Conservation (phyloP, 2,888 invertebrate genomes). For the Drosophila paramelanica region DNA sequence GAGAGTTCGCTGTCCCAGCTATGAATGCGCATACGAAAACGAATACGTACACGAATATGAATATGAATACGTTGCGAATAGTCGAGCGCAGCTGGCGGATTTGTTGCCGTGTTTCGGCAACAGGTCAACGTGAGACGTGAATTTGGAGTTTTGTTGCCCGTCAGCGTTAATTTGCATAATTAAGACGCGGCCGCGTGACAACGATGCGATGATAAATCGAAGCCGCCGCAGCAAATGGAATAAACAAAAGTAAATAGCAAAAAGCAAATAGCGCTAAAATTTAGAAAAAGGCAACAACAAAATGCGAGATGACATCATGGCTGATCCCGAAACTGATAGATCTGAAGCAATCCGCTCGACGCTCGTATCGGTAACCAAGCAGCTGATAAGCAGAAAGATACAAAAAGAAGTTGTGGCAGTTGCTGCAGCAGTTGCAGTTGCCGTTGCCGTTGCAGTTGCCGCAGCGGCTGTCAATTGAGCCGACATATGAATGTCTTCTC, state of each 20-base stretch:
- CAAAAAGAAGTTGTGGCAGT: not conserved
- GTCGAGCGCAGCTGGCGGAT: slow-evolving; percentile 7
- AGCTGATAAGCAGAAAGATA: slow-evolving; percentile 30
- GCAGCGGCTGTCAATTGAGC: slow-evolving; percentile 37
- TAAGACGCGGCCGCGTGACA: slow-evolving; percentile 65
- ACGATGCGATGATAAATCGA: slow-evolving; percentile 69
- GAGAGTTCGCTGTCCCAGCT: slow-evolving; percentile 11
- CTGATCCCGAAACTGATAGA: slow-evolving; percentile 36
- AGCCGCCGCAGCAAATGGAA: slow-evolving; percentile 25
- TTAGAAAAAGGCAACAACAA: slow-evolving; percentile 4
- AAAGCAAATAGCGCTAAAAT: not conserved
- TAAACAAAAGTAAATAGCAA: slow-evolving; percentile 1
- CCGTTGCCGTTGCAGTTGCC: slow-evolving; percentile 9
- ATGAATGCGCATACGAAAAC: slow-evolving; percentile 1
- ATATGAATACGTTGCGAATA: slow-evolving; percentile 10
- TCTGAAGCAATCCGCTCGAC: slow-evolving; percentile 16
- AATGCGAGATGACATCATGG: slow-evolving; percentile 47
- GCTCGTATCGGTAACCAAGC: slow-evolving; percentile 43
- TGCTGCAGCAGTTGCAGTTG: slow-evolving; percentile 9
- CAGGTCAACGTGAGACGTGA: slow-evolving; percentile 39
- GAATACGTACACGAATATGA: slow-evolving; percentile 20
- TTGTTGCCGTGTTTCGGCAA: slow-evolving; percentile 20
- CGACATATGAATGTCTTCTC: slow-evolving; percentile 71
- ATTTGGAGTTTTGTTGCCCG: slow-evolving; percentile 10
- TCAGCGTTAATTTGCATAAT: slow-evolving; percentile 74